Percentiles rank a stretch among this genome's conserved stretches.
These are phyloP conservation scores for Corythornis vintsioides DNA, from an alignment of 2,113 vertebrate genomes.

Conservation along the genomic window DNA sequence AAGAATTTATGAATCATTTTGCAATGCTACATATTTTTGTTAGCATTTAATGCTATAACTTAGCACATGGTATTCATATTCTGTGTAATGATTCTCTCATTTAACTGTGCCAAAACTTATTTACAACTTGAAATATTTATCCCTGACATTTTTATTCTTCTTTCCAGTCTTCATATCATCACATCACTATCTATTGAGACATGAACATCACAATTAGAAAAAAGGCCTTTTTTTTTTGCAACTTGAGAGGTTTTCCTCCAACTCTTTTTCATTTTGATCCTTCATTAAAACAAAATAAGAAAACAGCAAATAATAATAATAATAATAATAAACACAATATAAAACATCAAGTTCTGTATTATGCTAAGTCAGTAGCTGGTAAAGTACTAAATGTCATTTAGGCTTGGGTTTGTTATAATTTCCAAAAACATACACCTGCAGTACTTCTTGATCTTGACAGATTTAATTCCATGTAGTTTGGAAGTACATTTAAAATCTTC, in stretches of 20 bases:
- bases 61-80: conserved; percentile 11
- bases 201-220: neutral
- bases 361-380: neutral
- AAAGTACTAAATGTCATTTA: neutral
- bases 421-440: neutral
- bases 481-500: neutral
- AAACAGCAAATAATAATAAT: too few species aligned
- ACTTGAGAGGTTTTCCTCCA: neutral
- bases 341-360: neutral
- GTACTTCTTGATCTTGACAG: neutral
- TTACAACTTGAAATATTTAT: conserved; percentile 27
- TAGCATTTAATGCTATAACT: conserved; percentile 13
- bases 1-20: conserved; percentile 28
- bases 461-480: neutral
- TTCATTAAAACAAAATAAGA: neutral
- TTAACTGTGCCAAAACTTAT: conserved; percentile 47
- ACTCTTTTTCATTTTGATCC: neutral
- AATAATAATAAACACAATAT: neutral
- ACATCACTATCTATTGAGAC: neutral
- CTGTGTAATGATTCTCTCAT: neutral
- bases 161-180: neutral
- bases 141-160: conserved; percentile 20
- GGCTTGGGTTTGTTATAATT: neutral
- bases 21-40: conserved; percentile 1
- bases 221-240: neutral